Evolutionary conservation across 2,113 vertebrate genomes (phyloP).

Genomic region (Canis aureus): DNA sequence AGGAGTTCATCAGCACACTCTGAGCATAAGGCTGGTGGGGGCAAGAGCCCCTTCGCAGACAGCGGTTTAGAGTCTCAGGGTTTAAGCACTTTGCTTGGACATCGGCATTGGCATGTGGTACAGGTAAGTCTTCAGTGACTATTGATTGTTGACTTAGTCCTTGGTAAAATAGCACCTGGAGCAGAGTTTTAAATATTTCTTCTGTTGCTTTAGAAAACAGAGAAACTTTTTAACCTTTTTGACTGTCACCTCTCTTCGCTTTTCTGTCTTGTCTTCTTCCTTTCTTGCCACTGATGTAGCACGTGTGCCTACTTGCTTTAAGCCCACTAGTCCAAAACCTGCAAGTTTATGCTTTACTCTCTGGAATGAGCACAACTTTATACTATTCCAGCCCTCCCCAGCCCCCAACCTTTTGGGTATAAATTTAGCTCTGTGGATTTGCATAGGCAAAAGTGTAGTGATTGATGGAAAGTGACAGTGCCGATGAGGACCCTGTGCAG

Average conservation of each 20-base stretch:
- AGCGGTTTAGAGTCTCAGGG: slow-evolving; percentile 94
- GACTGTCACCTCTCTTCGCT: slow-evolving; percentile 36
- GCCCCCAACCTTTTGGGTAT: neutral
- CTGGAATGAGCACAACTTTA: slow-evolving; percentile 36
- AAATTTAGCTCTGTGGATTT: neutral
- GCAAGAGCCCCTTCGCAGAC: slow-evolving; percentile 88
- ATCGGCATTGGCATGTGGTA: slow-evolving; percentile 99
- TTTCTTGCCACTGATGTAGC: slow-evolving; percentile 27
- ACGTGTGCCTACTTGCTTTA: neutral
- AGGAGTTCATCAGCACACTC: slow-evolving; percentile 84
- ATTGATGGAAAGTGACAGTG: neutral
- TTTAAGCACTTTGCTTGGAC: slow-evolving; percentile 99
- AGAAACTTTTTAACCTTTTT: slow-evolving; percentile 30
- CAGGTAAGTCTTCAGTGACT: slow-evolving; percentile 90
- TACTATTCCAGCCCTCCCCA: fast-evolving
- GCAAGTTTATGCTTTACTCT: slow-evolving; percentile 45
- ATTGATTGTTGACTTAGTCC: neutral
- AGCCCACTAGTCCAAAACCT: slow-evolving; percentile 27
- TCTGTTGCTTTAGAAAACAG: slow-evolving; percentile 24
- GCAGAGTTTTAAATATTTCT: slow-evolving; percentile 21
- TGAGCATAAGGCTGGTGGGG: slow-evolving; percentile 84
- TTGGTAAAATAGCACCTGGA: neutral
- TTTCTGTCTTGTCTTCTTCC: slow-evolving; percentile 38
- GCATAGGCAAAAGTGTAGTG: neutral
- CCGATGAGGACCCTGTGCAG: neutral